Base-by-base conservation (phyloP, 2,888 invertebrate species). In the Hirudinaria manillensis region DNA sequence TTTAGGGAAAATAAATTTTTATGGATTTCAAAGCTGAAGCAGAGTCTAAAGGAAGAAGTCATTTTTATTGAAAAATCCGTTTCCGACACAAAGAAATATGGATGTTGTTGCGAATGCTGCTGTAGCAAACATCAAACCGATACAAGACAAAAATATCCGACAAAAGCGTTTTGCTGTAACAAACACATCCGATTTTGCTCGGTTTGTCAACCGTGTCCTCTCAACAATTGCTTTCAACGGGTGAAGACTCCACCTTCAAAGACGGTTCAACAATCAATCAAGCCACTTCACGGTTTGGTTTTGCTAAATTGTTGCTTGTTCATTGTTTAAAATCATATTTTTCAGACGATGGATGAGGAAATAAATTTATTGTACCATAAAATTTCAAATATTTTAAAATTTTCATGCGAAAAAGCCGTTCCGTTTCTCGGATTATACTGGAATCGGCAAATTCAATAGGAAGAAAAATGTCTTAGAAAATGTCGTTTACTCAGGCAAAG, bases 71-170 rank as follows among this genome's bases (percentile, higher is more conserved):
- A 29, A 3, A 61, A 24, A 29, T 61, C 24, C 24, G 2, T 45
- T 16, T 45, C 45, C 3, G 45, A 10, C 45, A 45, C 16, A 45
- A 45, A 45, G 45, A 45, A 61, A 61, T 10, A 61, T 27, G 29
- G 61, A 19, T 27, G 29, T 61, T 61, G 61, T 29, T 61, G 61
- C 61, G 61, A 24, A 61, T 61, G 61, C 10, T 61, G 24, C n/a
- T 61, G 61, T 10, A 61, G 29, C 61, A 45, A 45, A 45, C 45
- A 45, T 4, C 45, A 27, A 4, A 7, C 24, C 29, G 10, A 61
- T 16, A 24, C 61, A 19, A 61, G 61, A 61, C 13, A 53, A 53
- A 16, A 16, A 16, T 61, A 19, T 19, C 29, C 24, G 2, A 61
- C 10, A 61, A 61, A 61, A 61, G 6, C 61, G n/a, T 61, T n/a